Percentiles rank a stretch among this genome's conserved stretches.
Evolutionary conservation across 2,113 vertebrate species (phyloP).

Genomic region (Orycteropus afer): DNA sequence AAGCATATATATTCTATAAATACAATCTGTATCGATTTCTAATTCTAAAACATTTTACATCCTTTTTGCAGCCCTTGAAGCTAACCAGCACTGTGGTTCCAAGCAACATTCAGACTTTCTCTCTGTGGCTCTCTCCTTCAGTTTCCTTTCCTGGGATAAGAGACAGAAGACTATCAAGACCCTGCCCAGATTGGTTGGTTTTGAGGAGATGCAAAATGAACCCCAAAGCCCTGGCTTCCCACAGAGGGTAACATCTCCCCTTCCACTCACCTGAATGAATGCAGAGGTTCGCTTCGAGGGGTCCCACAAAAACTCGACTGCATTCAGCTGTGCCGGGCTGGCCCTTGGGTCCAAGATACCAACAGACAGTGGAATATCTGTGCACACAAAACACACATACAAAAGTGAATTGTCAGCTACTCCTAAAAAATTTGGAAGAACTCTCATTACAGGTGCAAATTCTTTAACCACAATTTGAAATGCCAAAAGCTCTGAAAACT

Average conservation of each 20-base stretch:
- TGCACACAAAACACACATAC: conserved; percentile 85
- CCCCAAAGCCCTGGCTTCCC: not conserved
- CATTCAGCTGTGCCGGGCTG: conserved; percentile 94
- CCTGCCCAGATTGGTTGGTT: not conserved
- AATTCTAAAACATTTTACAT: not conserved
- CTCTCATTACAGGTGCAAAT: not conserved
- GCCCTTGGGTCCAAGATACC: conserved; percentile 94
- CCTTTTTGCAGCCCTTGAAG: not conserved
- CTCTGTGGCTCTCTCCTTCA: not conserved
- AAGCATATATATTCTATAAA: not conserved
- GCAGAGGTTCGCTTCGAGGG: conserved; percentile 92
- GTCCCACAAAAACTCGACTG: conserved; percentile 97
- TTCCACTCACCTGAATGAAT: conserved; percentile 92
- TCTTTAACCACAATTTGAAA: not conserved
- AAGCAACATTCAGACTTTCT: fast-evolving
- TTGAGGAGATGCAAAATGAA: not conserved
- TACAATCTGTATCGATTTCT: not conserved
- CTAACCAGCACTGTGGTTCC: not conserved
- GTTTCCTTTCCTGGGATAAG: not conserved
- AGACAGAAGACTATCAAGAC: not conserved
- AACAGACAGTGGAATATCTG: conserved; percentile 96
- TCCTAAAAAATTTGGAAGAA: not conserved
- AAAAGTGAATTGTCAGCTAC: conserved; percentile 79
- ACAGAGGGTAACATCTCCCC: too few relatives aligned
- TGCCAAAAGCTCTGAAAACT: not conserved